Conservation (phyloP, 1,140 invertebrate genomes). For the Geopemphigus sp. region DNA sequence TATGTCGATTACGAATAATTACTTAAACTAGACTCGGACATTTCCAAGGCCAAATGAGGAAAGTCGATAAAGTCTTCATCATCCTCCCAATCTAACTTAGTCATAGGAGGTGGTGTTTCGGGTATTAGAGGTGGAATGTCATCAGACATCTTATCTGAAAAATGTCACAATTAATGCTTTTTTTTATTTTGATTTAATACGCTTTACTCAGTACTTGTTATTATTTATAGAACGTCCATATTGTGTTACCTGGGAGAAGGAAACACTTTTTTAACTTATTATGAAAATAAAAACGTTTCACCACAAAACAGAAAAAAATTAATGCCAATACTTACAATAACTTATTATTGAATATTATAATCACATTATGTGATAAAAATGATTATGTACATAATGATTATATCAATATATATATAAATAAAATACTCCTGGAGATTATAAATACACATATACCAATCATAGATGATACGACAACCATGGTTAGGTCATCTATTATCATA, state of each 20-base stretch:
- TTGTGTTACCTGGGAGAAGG: background rate
- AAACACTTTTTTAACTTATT: background rate
- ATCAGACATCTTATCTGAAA: constrained; percentile 23
- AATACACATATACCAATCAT: too few species aligned
- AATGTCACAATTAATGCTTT: background rate
- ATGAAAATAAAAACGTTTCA: background rate
- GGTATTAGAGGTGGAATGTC: constrained; percentile 30
- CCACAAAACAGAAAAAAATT: background rate
- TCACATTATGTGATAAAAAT: constrained; percentile 36
- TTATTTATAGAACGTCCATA: background rate
- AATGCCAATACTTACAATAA: background rate
- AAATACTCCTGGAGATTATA: background rate
- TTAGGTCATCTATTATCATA: too few species aligned
- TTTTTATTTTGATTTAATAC: background rate
- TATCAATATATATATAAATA: too few species aligned
- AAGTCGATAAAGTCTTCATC: constrained; percentile 31
- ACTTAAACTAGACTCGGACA: constrained; percentile 44
- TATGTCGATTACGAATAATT: background rate
- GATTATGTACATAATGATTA: background rate
- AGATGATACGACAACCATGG: background rate
- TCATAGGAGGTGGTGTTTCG: constrained; percentile 28
- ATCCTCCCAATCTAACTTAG: constrained; percentile 41
- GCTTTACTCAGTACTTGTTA: background rate
- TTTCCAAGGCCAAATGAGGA: constrained; percentile 33
- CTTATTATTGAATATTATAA: constrained; percentile 1